phyloP scores from a whole-genome alignment of 2,113 vertebrate genomes.

The Theropithecus gelada region DNA sequence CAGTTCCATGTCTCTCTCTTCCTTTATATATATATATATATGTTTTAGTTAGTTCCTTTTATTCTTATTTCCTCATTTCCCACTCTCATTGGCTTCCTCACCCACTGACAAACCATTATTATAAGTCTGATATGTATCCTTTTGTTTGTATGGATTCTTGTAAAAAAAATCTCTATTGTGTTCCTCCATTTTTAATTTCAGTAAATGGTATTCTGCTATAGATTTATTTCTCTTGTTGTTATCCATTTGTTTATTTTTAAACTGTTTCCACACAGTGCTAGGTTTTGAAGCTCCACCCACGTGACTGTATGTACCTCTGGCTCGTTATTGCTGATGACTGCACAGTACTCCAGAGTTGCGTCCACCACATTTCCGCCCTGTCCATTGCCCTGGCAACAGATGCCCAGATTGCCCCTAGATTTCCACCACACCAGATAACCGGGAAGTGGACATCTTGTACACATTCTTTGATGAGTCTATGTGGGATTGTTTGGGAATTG shows the following conservation, averaged over 20 bases:
- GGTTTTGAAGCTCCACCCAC: not conserved
- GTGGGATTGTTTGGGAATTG: not conserved
- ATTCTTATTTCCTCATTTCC: not conserved
- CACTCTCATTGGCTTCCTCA: not conserved
- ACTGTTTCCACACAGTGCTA: not conserved
- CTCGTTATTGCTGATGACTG: not conserved
- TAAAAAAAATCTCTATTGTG: not conserved
- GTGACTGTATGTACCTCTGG: not conserved
- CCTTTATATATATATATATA: not conserved
- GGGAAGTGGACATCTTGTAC: not conserved
- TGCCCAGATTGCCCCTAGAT: not conserved
- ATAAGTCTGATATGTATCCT: not conserved
- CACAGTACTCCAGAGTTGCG: not conserved
- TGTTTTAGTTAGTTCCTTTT: not conserved
- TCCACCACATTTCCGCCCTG: not conserved
- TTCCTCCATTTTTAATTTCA: slow-evolving; percentile 22
- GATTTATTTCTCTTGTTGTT: not conserved
- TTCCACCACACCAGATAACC: not conserved
- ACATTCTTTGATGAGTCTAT: not conserved
- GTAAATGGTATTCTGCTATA: not conserved
- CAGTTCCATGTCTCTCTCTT: not conserved
- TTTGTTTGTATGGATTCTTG: not conserved
- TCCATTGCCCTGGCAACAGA: not conserved
- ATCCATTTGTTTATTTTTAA: not conserved
- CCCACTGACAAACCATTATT: not conserved